phyloP scores from a whole-genome alignment of 2,888 invertebrate species.

The Glaucopsyche alexis region DNA sequence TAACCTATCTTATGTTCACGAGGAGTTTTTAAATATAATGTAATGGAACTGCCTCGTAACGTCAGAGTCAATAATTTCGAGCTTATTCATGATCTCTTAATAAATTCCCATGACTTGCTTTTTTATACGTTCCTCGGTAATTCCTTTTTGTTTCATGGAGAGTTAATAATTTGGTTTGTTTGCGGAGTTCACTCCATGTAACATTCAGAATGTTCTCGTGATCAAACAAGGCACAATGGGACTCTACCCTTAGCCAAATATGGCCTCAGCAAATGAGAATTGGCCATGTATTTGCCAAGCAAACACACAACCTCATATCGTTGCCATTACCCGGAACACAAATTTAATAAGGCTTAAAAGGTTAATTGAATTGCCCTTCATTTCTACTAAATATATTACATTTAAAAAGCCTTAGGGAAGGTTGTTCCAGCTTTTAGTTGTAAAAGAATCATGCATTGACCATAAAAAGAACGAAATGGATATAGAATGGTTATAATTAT shows the following conservation, averaged over 20 bases:
- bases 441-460: no score
- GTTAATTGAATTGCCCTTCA: constrained; percentile 1
- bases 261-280: constrained; percentile 51
- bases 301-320: constrained; percentile 39
- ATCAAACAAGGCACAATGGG: constrained; percentile 46
- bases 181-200: constrained; percentile 46
- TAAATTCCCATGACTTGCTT: constrained; percentile 29
- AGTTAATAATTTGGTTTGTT: constrained; percentile 40
- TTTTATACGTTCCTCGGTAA: constrained; percentile 18
- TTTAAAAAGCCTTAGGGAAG: background rate
- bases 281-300: constrained; percentile 48
- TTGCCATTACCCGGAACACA: background rate
- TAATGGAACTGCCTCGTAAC: constrained; percentile 21
- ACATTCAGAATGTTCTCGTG: constrained; percentile 45
- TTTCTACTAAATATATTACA: background rate
- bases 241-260: constrained; percentile 46
- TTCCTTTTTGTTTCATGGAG: constrained; percentile 33
- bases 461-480: no score
- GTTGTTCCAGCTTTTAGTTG: background rate
- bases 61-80: background rate
- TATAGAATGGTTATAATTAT: no score
- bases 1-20: background rate
- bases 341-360: constrained; percentile 21
- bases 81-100: constrained; percentile 27
- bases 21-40: background rate